These are phyloP conservation scores for Trilocha varians DNA, from an alignment of 2,888 invertebrate genomes.

Conservation along the genomic window DNA sequence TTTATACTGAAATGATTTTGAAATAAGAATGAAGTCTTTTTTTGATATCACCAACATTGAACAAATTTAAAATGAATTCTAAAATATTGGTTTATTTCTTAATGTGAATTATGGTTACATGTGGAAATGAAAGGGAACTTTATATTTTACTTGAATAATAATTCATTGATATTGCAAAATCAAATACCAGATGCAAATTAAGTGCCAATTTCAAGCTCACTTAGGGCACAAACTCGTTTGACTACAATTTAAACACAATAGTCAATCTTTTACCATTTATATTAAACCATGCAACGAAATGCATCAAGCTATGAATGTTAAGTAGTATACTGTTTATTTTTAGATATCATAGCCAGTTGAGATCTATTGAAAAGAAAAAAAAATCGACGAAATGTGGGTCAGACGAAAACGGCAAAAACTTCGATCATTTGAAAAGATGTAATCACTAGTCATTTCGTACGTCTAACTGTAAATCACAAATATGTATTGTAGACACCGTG, in stretches of 20 bases:
- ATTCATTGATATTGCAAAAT: not conserved
- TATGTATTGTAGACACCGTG: conserved; percentile 18
- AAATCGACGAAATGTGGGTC: conserved; percentile 13
- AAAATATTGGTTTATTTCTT: too few relatives aligned
- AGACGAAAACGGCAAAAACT: conserved; percentile 10
- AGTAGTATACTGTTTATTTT: conserved; percentile 5
- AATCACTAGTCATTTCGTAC: conserved; percentile 31
- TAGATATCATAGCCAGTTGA: conserved; percentile 9
- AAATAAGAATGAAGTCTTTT: too few relatives aligned
- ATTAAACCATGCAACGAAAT: not conserved
- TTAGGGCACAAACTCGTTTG: not conserved
- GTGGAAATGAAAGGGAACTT: too few relatives aligned
- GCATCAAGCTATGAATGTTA: not conserved
- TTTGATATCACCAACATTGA: too few relatives aligned
- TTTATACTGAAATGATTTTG: too few relatives aligned
- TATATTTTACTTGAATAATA: not conserved
- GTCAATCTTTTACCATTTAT: not conserved
- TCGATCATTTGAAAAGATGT: conserved; percentile 13
- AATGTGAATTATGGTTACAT: too few relatives aligned
- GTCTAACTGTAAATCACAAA: conserved; percentile 41
- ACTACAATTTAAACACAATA: not conserved
- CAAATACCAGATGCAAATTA: not conserved
- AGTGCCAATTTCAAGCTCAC: not conserved
- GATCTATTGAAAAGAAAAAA: conserved; percentile 14
- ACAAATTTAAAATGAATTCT: too few relatives aligned